Conservation (phyloP, 1,140 invertebrate genomes). For the Maconellicoccus hirsutus region DNA sequence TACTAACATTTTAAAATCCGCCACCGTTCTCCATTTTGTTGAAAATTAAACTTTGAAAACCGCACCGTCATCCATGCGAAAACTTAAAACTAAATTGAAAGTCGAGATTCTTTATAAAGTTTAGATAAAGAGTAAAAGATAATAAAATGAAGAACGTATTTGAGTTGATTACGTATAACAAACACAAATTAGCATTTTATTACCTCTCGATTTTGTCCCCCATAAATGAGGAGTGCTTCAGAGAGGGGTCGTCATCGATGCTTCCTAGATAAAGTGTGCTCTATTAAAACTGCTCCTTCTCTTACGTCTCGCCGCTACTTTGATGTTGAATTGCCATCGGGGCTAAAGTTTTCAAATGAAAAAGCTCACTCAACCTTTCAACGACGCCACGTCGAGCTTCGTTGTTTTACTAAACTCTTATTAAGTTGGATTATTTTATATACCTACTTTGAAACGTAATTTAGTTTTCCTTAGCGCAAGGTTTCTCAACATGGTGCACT, state of each 20-base stretch:
- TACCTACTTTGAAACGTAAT: constrained; percentile 19
- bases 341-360: constrained; percentile 21
- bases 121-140: constrained; percentile 22
- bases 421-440: constrained; percentile 23
- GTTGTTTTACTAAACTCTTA: constrained; percentile 22
- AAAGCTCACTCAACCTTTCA: constrained; percentile 21
- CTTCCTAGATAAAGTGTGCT: constrained; percentile 17
- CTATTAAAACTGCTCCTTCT: constrained; percentile 18
- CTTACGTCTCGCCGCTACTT: constrained; percentile 14
- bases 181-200: constrained; percentile 49
- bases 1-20: constrained; percentile 12
- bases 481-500: constrained; percentile 1
- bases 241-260: background rate
- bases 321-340: constrained; percentile 18
- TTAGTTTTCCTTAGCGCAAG: constrained; percentile 14
- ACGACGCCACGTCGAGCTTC: constrained; percentile 17
- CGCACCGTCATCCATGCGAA: constrained; percentile 13
- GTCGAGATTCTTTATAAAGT: constrained; percentile 21
- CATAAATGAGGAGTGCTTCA: constrained; percentile 26
- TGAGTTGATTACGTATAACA: constrained; percentile 41
- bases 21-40: constrained; percentile 14
- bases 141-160: constrained; percentile 25
- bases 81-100: constrained; percentile 23
- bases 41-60: constrained; percentile 18
- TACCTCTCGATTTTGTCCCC: constrained; percentile 40